A percentile compares a stretch with the other conserved stretches of the same genome.
These are phyloP conservation scores for Ceratosolen fusciceps DNA, from an alignment of 1,140 invertebrate genomes.

Conservation along the genomic window DNA sequence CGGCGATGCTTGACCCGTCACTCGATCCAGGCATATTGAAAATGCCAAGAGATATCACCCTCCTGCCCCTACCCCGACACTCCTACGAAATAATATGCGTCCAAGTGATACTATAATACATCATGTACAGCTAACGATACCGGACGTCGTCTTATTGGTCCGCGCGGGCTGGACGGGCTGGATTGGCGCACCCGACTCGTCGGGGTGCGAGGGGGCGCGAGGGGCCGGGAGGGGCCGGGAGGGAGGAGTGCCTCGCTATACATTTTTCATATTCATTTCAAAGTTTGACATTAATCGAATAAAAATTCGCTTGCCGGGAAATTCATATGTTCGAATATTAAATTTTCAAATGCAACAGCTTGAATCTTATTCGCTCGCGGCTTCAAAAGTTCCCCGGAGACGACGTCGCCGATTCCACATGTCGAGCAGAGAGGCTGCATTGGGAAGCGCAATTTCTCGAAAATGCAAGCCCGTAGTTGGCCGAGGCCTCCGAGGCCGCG, in stretches of 20 bases:
- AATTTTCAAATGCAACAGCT: neutral
- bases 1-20: neutral
- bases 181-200: too few species aligned
- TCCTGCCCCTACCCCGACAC: too few species aligned
- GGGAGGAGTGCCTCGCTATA: neutral
- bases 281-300: constrained; percentile 5
- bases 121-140: neutral
- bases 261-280: neutral
- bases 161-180: too few species aligned
- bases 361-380: neutral
- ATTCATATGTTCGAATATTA: constrained; percentile 9
- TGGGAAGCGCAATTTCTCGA: neutral
- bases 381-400: neutral
- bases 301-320: neutral
- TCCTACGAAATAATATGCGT: neutral
- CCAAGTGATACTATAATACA: neutral
- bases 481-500: too few species aligned
- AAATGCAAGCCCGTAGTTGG: neutral
- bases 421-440: neutral
- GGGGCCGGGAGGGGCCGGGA: too few species aligned
- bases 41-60: too few species aligned
- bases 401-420: neutral
- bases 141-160: neutral
- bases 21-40: neutral
- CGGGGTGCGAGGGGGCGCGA: too few species aligned